These are phyloP conservation scores for Ips nitidus DNA, from an alignment of 1,140 invertebrate genomes.

Conservation along the genomic window DNA sequence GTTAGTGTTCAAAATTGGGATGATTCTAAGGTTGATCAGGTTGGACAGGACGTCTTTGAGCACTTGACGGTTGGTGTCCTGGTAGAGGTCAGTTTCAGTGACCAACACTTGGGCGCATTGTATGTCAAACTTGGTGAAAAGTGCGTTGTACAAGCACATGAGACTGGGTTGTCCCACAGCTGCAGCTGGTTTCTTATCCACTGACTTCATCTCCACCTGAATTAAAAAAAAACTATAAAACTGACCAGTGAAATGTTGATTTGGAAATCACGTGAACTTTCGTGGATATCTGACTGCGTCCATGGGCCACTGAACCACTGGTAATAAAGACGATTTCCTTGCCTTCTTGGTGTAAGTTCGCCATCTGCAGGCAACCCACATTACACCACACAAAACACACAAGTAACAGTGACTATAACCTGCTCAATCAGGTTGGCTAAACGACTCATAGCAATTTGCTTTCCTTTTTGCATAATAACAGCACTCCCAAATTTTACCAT, in stretches of 20 bases:
- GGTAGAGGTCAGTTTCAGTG: conserved; percentile 23
- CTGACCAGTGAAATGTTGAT: neutral
- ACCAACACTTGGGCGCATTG: conserved; percentile 26
- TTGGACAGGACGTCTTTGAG: conserved; percentile 9
- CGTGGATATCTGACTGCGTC: conserved; percentile 12
- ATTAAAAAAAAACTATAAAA: conserved; percentile 10
- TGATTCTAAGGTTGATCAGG: conserved; percentile 9
- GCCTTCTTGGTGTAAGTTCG: conserved; percentile 10
- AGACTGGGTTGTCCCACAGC: conserved; percentile 24
- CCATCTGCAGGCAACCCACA: conserved; percentile 12
- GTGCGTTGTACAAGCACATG: conserved; percentile 20
- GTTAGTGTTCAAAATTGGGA: conserved; percentile 28
- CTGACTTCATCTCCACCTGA: conserved; percentile 3
- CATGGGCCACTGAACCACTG: conserved; percentile 22
- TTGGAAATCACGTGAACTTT: neutral
- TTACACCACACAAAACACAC: no score
- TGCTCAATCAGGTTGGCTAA: conserved; percentile 14
- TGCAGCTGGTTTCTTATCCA: conserved; percentile 25
- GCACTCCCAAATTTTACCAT: conserved; percentile 18
- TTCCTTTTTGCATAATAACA: conserved; percentile 9
- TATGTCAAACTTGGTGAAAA: conserved; percentile 22
- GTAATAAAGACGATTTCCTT: conserved; percentile 30
- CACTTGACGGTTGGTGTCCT: conserved; percentile 18
- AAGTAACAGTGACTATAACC: neutral
- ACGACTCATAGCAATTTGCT: conserved; percentile 11